Evolutionary conservation across 2,113 vertebrate genomes (phyloP), one percentile per base, ranked within the genome.

Genomic region (Anhinga rufa): DNA sequence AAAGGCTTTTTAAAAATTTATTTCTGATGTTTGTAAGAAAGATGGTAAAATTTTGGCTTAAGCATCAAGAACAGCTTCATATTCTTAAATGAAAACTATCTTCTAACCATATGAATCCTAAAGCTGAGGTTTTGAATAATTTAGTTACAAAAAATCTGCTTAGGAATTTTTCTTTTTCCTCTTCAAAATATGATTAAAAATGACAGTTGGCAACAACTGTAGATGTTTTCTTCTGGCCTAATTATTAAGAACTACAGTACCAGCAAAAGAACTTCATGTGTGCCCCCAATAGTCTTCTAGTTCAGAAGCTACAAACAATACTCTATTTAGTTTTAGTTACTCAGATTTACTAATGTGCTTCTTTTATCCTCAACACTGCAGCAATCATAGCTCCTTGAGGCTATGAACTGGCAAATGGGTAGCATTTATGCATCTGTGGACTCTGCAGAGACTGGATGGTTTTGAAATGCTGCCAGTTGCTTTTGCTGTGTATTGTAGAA

Each of bases 191-290:
- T 75, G 48, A 92, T 93, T 93, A 22, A 64, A 95, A 68, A 32
- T 91, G 91, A 91, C 81, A 91, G 57, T 38, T 97, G 95, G 72
- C 88, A 93, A 31, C 19, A 69, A 76, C 26, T 62, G 44, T 60
- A 48, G 36, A 71, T 82, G 40, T 82, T 91, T 95, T 92, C 74
- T 89, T 76, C 78, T 85, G 90, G 44, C 40, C 84, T 91, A 79
- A 76, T 94, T 80, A 79, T 24, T 68, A 61, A 91, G 84, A 91
- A 68, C 61, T 93, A 26, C 58, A 82, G 90, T 31, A 62, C 51
- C 46, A 90, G 60, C 60, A 86, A 96, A 92, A 75, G 42, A 93
- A 65, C 60, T 91, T 89, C 38, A 31, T 79, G 14, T 69, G 25
- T 86, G 70, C 29, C 80, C 68, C 54, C 85, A 60, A 82, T 80